Percentiles rank a stretch among this genome's conserved stretches.
These are phyloP conservation scores for Apostichopus parvimensis DNA, from an alignment of 35 echinoderm and acorn worm genomes.

Conservation along the genomic window DNA sequence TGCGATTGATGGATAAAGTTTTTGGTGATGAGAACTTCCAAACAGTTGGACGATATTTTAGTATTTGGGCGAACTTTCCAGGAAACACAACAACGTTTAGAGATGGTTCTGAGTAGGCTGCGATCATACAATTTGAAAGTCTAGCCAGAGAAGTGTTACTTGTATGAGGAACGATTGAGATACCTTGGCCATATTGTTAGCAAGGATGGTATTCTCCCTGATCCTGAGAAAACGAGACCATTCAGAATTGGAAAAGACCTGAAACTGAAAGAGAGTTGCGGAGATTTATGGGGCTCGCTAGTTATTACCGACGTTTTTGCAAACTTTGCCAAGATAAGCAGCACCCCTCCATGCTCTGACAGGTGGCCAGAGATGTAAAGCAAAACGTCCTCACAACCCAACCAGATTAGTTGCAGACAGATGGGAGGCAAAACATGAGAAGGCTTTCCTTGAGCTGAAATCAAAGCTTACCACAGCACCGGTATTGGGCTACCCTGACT, in stretches of 20 bases:
- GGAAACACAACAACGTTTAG: slow-evolving; percentile 58
- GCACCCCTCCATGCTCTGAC: slow-evolving; percentile 69
- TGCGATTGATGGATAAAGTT: slow-evolving; percentile 63
- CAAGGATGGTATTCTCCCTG: slow-evolving; percentile 37
- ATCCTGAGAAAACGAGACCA: slow-evolving; percentile 62
- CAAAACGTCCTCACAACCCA: slow-evolving; percentile 42
- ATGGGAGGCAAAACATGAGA: slow-evolving; percentile 61
- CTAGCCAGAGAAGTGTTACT: neutral
- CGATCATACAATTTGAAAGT: neutral
- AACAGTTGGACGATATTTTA: slow-evolving; percentile 62
- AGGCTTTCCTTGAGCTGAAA: slow-evolving; percentile 14
- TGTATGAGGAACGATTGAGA: neutral
- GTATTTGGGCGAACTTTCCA: slow-evolving; percentile 64
- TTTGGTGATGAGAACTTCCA: slow-evolving; percentile 71
- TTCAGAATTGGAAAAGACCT: slow-evolving; percentile 59
- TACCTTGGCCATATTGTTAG: slow-evolving; percentile 1
- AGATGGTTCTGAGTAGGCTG: slow-evolving; percentile 36
- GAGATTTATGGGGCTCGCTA: slow-evolving; percentile 66
- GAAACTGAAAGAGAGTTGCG: slow-evolving; percentile 51
- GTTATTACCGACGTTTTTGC: slow-evolving; percentile 78
- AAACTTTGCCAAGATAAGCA: slow-evolving; percentile 65
- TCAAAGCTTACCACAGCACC: neutral
- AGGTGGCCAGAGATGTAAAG: neutral
- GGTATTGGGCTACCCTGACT: slow-evolving; percentile 28
- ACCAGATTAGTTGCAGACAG: slow-evolving; percentile 13